Base-by-base conservation (phyloP, 2,113 vertebrate genomes). In the Poicephalus gulielmi region DNA sequence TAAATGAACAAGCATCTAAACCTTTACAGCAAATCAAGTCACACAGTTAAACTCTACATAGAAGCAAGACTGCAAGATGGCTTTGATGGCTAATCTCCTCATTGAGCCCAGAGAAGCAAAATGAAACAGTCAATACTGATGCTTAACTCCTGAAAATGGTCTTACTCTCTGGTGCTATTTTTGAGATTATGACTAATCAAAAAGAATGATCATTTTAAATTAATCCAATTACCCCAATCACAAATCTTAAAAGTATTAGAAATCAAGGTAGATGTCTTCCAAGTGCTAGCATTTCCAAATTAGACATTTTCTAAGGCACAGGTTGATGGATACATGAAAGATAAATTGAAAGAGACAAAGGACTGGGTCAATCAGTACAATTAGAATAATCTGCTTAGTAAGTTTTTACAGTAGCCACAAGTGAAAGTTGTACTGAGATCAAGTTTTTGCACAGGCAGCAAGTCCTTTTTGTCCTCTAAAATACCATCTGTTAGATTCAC, bases 371-470 rank as follows among this genome's bases (percentile, higher is more conserved):
- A 74, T 68, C 18, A 3, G 80, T 93, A 92, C 85, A 83, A 90
- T 88, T 59, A 78, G 76, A 94, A 86, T 81, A 60, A 83, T 60
- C 43, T 94, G 90, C 92, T 83, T 86, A 86, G 80, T 84, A 95
- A 78, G 89, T 83, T 94, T 94, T 82, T 73, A 46, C 76, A 76
- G 69, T 70, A 93, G 88, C 30, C 43, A 86, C 64, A 49, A 90
- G 33, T 92, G 62, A 94, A 39, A 93, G 27, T 70, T 90, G 35
- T 16, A 93, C 24, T 16, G 46, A 92, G 64, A 94, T 88, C 75
- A 88, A 88, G 85, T 50, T 92, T 95, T 95, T 95, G 86, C 88
- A 86, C 24, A 90, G 79, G 64, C 86, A 93, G 90, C 85, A 94
- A 88, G 64, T 81, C 35, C 28, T 82, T 87, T 87, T 41, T 94